These are phyloP conservation scores for Elephas maximus DNA, from an alignment of 2,113 vertebrate genomes.

Conservation along the genomic window DNA sequence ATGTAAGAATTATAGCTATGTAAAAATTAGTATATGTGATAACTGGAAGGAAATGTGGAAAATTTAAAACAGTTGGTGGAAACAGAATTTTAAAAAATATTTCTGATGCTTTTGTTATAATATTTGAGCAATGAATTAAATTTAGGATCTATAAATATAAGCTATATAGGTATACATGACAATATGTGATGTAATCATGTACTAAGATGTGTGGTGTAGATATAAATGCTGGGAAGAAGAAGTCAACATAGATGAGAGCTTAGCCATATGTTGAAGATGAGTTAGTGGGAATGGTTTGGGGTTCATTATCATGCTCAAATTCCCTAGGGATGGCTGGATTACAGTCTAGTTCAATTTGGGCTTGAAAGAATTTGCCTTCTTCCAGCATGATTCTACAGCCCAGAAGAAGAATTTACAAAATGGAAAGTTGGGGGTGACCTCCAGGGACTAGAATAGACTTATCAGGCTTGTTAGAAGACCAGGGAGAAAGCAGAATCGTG, in stretches of 20 bases:
- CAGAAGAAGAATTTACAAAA: slow-evolving; percentile 14
- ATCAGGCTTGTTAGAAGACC: not conserved
- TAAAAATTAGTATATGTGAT: slow-evolving; percentile 21
- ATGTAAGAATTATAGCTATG: not conserved
- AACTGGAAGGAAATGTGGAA: slow-evolving; percentile 28
- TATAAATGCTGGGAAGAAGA: not conserved
- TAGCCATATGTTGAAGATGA: not conserved
- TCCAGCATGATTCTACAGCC: not conserved
- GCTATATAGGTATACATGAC: not conserved
- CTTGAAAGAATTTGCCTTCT: not conserved
- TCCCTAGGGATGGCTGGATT: not conserved
- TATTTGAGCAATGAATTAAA: not conserved
- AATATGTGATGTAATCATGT: not conserved
- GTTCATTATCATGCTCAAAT: not conserved
- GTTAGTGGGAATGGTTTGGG: not conserved
- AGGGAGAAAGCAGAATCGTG: not conserved
- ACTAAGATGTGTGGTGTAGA: not conserved
- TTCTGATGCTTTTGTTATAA: not conserved
- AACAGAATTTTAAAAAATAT: not conserved
- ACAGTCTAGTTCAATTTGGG: not conserved
- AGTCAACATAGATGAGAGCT: not conserved
- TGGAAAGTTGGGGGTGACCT: not conserved
- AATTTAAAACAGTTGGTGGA: slow-evolving; percentile 1
- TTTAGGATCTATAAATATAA: not conserved
- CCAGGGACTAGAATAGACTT: not conserved